Conservation (phyloP, 2,113 vertebrate genomes). For the Tyto alba region DNA sequence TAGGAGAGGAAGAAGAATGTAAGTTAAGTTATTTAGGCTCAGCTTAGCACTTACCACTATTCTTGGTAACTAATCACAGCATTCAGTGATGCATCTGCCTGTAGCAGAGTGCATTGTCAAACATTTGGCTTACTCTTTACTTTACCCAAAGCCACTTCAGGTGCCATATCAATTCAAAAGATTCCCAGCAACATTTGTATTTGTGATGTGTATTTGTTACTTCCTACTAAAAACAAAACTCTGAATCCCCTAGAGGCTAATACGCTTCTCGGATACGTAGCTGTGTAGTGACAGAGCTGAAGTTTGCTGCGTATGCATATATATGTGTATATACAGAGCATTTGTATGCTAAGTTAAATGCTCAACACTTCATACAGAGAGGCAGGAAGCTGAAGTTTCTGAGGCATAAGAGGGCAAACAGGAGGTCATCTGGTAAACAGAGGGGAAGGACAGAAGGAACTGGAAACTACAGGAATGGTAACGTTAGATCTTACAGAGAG, state of each 20-base stretch:
- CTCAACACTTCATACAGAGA: neutral
- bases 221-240: neutral
- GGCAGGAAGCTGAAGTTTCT: neutral
- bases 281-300: neutral
- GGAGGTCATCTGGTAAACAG: neutral
- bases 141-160: neutral
- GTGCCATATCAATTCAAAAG: neutral
- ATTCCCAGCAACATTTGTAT: neutral
- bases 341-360: neutral
- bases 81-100: neutral
- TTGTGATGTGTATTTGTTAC: neutral
- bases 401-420: neutral
- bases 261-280: neutral
- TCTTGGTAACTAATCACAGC: neutral
- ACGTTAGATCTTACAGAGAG: neutral
- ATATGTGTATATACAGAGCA: neutral
- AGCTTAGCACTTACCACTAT: neutral
- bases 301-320: neutral
- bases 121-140: neutral
- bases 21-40: neutral
- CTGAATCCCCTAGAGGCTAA: neutral
- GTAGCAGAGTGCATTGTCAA: neutral
- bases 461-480: neutral
- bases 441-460: neutral
- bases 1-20: neutral